phyloP scores from a whole-genome alignment of 2,797 vertebrate species.

The Argyrosomus regius region DNA sequence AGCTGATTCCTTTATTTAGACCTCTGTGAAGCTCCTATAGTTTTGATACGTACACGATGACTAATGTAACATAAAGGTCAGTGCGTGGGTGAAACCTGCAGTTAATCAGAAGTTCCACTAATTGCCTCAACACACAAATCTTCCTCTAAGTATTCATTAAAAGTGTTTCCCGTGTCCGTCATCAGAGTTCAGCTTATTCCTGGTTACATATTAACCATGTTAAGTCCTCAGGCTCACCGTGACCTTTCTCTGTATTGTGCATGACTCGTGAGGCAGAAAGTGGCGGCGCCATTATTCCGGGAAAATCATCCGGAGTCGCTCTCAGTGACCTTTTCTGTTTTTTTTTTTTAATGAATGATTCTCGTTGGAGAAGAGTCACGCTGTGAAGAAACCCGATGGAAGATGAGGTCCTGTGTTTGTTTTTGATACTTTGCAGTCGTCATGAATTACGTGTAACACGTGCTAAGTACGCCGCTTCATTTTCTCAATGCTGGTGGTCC shows the following conservation, averaged over 20 bases:
- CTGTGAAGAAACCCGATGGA: too few relatives aligned
- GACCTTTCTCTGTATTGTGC: neutral
- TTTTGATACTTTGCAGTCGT: too few relatives aligned
- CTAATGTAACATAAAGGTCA: neutral
- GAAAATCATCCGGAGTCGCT: conserved; percentile 2
- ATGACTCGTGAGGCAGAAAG: conserved; percentile 1
- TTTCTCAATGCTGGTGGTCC: too few relatives aligned
- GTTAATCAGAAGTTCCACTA: neutral
- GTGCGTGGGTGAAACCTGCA: conserved; percentile 3
- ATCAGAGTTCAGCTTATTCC: neutral
- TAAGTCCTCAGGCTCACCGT: neutral
- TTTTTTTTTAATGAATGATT: conserved; percentile 26
- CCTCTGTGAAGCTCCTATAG: neutral
- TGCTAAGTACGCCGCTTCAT: too few relatives aligned
- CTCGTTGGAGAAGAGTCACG: neutral
- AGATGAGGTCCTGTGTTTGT: too few relatives aligned
- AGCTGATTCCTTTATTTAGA: neutral
- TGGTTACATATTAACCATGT: neutral
- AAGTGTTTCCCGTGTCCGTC: neutral
- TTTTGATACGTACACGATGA: neutral
- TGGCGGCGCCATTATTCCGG: conserved; percentile 11
- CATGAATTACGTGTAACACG: too few relatives aligned
- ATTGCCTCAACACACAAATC: neutral
- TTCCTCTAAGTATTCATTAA: neutral
- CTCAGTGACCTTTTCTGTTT: conserved; percentile 28